Base-by-base conservation (phyloP, 2,888 invertebrate genomes). In the Eilema griseolum region DNA sequence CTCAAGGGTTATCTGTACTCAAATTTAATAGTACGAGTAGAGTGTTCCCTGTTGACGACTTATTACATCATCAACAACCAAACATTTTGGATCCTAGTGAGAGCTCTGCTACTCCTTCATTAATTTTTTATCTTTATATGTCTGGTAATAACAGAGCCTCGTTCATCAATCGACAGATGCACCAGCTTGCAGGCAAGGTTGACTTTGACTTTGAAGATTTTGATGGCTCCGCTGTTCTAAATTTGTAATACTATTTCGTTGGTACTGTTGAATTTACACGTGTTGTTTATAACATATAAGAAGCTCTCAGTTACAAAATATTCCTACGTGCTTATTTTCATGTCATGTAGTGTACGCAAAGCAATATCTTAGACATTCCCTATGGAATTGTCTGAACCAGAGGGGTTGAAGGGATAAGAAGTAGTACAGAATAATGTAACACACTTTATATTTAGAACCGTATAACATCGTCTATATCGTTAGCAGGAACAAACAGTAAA, bases 341-440 rank as follows among this genome's bases (percentile, higher is more conserved):
- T 57, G 57, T 61, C 8, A n/a, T 57, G 41, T 57, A 61, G 70
- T 57, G 7, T 61, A 63, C 46, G 62, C 61, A 62, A 66, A 57
- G 61, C 41, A 28, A 56, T 70, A 57, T 59, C 16, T 57, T 46
- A 62, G 61, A 16, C 52, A 24, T 56, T 66, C 70, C 70, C 70
- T 23, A 16, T 61, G 61, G 66, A n/a, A 70, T 61, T 60, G 65
- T 70, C 37, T 28, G 60, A 52, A 11, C 63, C 23, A 65, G 61
- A 70, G 66, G 66, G 70, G 61, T 57, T 41, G 28, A 23, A 61
- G 28, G 23, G 28, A 66, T 61, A 61, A 65, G 37, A 8, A n/a
- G 12, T 12, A 52, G 20, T 65, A 31, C 12, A 16, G 16, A 41
- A 26, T 16, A 52, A 59, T 64, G 63, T 64, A 46, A 41, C n/a